A percentile compares a stretch with the other conserved stretches of the same genome.
Conservation (phyloP, 2,113 vertebrate genomes). For the Podarcis cretensis region DNA sequence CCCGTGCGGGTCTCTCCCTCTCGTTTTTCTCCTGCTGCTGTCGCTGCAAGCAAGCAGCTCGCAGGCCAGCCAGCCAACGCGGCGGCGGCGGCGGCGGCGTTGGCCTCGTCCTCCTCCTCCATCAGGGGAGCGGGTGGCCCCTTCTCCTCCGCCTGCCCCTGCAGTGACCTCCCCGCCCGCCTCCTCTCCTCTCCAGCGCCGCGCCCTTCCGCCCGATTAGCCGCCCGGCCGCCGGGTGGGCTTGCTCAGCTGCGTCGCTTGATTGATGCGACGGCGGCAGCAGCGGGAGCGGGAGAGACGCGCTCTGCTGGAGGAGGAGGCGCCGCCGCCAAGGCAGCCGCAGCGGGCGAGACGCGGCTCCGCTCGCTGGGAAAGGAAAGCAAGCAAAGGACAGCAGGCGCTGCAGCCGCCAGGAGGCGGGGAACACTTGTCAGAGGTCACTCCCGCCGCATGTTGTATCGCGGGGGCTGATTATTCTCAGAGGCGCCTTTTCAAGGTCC, state of each 20-base stretch:
- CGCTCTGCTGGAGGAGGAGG: neutral
- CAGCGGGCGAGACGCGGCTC: neutral
- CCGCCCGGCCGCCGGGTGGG: neutral
- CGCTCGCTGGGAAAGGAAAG: neutral
- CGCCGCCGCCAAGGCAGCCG: conserved; percentile 62
- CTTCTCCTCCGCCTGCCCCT: conserved; percentile 1
- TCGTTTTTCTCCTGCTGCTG: neutral
- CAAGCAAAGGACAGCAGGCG: too few species aligned
- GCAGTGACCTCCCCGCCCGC: neutral
- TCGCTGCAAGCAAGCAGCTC: neutral
- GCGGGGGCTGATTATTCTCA: too few species aligned
- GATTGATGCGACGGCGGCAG: neutral
- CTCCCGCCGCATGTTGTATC: too few species aligned
- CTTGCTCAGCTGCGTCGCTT: neutral
- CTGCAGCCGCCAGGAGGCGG: too few species aligned
- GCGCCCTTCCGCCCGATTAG: neutral
- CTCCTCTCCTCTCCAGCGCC: neutral
- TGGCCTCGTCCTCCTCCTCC: too few species aligned
- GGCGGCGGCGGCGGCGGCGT: neutral
- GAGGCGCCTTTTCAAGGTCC: too few species aligned
- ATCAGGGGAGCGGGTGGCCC: too few species aligned
- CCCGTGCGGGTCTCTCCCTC: neutral
- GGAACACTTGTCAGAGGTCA: too few species aligned
- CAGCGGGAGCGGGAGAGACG: neutral
- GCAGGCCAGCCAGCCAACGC: neutral